A percentile compares a stretch with the other conserved stretches of the same genome.
phyloP scores from a whole-genome alignment of 30 jellyfish, hydroid and myxozoan species.

The Chironex yamaguchii region DNA sequence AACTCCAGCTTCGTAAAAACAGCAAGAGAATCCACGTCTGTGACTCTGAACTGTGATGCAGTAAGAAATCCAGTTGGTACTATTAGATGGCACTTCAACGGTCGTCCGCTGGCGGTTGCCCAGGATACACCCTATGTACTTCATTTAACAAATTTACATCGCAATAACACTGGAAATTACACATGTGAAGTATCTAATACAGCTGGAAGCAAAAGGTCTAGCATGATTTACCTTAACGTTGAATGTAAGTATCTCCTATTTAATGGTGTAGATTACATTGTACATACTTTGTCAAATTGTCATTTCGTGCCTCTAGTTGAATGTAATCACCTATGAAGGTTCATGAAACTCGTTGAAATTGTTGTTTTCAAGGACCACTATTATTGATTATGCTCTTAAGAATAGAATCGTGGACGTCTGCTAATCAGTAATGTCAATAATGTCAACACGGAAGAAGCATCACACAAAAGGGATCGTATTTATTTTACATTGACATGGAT shows the following conservation, averaged over 20 bases:
- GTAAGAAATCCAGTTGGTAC: not conserved
- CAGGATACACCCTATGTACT: not conserved
- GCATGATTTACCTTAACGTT: not conserved
- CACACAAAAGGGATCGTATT: no score
- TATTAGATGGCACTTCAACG: not conserved
- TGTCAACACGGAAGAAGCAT: no score
- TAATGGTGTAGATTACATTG: no score
- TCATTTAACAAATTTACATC: not conserved
- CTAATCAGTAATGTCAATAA: no score
- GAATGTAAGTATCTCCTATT: not conserved
- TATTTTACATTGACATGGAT: no score
- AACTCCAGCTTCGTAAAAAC: not conserved
- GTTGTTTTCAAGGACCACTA: no score
- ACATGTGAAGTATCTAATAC: not conserved
- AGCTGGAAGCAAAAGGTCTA: not conserved
- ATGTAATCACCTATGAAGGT: no score
- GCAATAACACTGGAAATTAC: not conserved
- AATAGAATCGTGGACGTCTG: no score
- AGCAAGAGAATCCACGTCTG: not conserved
- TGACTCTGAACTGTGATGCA: not conserved
- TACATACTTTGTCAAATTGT: no score
- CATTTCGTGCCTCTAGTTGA: no score
- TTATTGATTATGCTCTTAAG: no score
- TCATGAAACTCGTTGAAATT: no score
- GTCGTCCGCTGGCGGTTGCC: not conserved